These are phyloP conservation scores for Peromyscus attwateri DNA, from an alignment of 2,797 vertebrate genomes.

Conservation along the genomic window DNA sequence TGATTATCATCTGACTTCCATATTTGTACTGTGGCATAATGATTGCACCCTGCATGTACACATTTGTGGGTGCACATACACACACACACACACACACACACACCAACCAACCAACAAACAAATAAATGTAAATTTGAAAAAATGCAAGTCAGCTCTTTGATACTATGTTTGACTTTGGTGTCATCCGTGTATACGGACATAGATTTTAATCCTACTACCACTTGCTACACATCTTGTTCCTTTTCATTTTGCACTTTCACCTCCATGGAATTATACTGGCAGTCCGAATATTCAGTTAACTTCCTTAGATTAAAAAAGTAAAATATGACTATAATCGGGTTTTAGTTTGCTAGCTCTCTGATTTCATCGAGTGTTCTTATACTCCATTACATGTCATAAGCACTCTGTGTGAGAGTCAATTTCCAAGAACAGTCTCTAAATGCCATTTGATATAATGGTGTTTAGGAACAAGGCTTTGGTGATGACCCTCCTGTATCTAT, in stretches of 20 bases:
- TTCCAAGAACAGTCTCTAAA: constrained; percentile 64
- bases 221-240: background rate
- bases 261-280: background rate
- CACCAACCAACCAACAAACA: rapidly evolving
- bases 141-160: background rate
- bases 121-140: background rate
- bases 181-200: background rate
- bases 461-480: constrained; percentile 53
- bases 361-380: constrained; percentile 54
- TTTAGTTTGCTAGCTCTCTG: constrained; percentile 52
- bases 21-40: background rate
- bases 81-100: background rate
- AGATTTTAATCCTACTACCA: background rate
- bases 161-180: background rate
- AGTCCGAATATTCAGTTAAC: constrained; percentile 1
- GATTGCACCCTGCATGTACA: background rate
- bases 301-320: background rate
- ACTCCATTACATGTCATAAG: constrained; percentile 12
- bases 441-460: constrained; percentile 35
- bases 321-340: background rate
- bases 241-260: background rate
- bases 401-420: constrained; percentile 25
- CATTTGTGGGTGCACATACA: too few relatives aligned
- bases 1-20: background rate
- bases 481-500: constrained; percentile 53